Conservation (phyloP, 2,888 invertebrate genomes). For the Hipparchia sbordonii region DNA sequence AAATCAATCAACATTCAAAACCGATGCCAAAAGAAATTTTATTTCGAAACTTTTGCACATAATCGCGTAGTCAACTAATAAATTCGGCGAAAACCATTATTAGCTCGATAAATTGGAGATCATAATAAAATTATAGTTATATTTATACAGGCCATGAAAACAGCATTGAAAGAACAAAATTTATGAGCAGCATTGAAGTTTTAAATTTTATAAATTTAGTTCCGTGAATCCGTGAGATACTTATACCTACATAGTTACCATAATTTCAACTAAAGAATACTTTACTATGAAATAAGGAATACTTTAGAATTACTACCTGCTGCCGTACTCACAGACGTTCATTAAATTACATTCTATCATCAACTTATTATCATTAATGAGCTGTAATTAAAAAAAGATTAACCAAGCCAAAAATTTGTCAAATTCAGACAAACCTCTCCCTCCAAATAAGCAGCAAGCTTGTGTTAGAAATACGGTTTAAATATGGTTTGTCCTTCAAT, state of each 20-base stretch:
- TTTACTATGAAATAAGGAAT: no score
- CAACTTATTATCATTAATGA: no score
- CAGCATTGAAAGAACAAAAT: slow-evolving; percentile 10
- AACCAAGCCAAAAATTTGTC: no score
- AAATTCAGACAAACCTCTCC: no score
- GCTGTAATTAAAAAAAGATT: no score
- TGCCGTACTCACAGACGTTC: no score
- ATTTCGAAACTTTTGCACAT: slow-evolving; percentile 7
- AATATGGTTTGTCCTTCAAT: no score
- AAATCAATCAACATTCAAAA: not conserved
- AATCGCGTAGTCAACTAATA: slow-evolving; percentile 7
- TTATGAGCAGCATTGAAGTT: not conserved
- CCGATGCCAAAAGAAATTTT: slow-evolving; percentile 4
- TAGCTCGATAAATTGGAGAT: slow-evolving; percentile 16
- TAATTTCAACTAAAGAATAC: no score
- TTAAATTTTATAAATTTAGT: slow-evolving; percentile 1
- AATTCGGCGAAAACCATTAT: slow-evolving; percentile 4
- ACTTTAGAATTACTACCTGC: no score
- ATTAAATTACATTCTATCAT: no score
- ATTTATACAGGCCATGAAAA: slow-evolving; percentile 18
- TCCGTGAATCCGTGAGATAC: not conserved
- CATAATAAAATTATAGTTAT: slow-evolving; percentile 14
- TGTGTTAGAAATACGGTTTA: no score
- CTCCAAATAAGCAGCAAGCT: no score
- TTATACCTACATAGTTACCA: not conserved